A percentile compares a stretch with the other conserved stretches of the same genome.
These are phyloP conservation scores for Drosophila persimilis DNA, from an alignment of 1,140 invertebrate species.

Conservation along the genomic window DNA sequence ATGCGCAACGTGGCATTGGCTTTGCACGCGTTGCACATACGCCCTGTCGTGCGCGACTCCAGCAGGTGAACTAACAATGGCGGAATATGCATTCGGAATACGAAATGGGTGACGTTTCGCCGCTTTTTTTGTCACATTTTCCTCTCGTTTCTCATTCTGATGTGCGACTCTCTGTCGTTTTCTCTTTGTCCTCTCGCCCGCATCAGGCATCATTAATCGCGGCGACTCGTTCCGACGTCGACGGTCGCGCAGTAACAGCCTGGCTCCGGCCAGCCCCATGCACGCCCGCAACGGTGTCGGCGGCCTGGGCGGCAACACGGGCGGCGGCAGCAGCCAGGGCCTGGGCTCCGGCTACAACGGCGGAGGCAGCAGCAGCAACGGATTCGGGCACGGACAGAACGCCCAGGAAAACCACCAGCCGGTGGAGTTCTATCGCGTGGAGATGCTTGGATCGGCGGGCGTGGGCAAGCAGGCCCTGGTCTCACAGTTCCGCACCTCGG, in stretches of 20 bases:
- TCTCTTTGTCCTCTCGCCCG: not conserved
- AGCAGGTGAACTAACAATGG: constrained; percentile 29
- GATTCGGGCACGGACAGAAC: constrained; percentile 64
- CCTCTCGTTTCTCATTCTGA: constrained; percentile 2
- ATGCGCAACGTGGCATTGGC: constrained; percentile 43
- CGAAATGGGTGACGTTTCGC: constrained; percentile 13
- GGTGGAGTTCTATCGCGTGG: constrained; percentile 88
- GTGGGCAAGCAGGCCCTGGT: constrained; percentile 96
- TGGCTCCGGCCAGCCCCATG: constrained; percentile 84
- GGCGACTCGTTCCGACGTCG: constrained; percentile 93
- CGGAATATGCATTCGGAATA: constrained; percentile 31
- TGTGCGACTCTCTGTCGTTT: not conserved
- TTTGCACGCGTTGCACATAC: constrained; percentile 55
- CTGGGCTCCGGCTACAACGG: constrained; percentile 75
- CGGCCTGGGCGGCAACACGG: constrained; percentile 64
- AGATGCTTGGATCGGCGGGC: constrained; percentile 92
- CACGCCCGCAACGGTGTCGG: constrained; percentile 73
- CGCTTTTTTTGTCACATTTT: constrained; percentile 17
- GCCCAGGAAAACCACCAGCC: constrained; percentile 61
- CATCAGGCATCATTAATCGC: constrained; percentile 92
- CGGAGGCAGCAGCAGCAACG: constrained; percentile 82
- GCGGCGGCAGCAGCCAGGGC: constrained; percentile 80
- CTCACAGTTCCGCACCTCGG: constrained; percentile 96
- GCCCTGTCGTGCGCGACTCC: constrained; percentile 13
- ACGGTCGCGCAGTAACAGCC: constrained; percentile 90